Conservation (phyloP, 2,113 vertebrate genomes). For the Hippocampus comes region DNA sequence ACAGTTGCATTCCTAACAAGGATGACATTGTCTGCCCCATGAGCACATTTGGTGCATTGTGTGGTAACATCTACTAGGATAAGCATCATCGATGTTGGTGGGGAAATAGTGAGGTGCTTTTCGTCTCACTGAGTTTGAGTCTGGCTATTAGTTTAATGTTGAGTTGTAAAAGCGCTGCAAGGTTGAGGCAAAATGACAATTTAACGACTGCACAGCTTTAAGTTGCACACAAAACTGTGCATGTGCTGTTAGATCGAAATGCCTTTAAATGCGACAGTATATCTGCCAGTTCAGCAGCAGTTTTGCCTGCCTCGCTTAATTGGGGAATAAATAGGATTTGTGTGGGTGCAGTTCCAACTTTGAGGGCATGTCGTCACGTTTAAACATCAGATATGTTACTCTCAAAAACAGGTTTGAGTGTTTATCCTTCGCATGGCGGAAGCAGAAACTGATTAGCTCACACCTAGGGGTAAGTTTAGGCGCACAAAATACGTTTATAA, state of each 20-base stretch:
- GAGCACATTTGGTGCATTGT: conserved; percentile 27
- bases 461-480: too few relatives aligned
- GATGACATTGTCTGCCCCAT: conserved; percentile 42
- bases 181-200: conserved; percentile 37
- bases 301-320: conserved; percentile 56
- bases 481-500: too few relatives aligned
- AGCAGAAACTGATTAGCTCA: neutral
- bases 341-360: conserved; percentile 34
- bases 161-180: conserved; percentile 39
- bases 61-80: conserved; percentile 20
- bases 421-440: neutral
- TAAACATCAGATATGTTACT: conserved; percentile 39
- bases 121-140: conserved; percentile 16
- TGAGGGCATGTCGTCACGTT: conserved; percentile 32
- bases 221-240: conserved; percentile 1
- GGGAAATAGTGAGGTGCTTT: neutral
- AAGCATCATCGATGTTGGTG: conserved; percentile 20
- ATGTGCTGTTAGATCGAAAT: conserved; percentile 19
- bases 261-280: conserved; percentile 27
- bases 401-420: conserved; percentile 21
- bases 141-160: conserved; percentile 32
- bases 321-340: conserved; percentile 43
- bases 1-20: conserved; percentile 45
- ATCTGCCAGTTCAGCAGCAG: conserved; percentile 51
- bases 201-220: conserved; percentile 20